Evolutionary conservation across 2,888 invertebrate genomes (phyloP).

Genomic region (Andrena haemorrhoa): DNA sequence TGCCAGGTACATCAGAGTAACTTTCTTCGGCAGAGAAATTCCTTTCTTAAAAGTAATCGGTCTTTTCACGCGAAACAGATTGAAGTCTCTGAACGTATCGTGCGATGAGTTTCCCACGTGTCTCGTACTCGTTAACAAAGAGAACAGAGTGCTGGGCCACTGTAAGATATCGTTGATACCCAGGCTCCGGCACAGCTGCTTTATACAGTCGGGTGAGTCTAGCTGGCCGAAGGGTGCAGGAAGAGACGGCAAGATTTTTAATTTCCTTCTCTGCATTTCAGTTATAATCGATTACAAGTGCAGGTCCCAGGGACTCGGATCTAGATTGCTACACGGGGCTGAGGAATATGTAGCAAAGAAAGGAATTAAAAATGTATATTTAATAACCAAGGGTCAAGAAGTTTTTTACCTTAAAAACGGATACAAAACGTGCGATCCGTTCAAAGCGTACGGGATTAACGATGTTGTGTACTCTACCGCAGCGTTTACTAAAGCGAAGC

Average conservation of each 20-base stretch:
- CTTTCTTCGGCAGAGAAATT: conserved; percentile 3
- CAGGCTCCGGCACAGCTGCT: conserved; percentile 89
- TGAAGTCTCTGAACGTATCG: conserved; percentile 91
- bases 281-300: conserved; percentile 91
- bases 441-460: conserved; percentile 87
- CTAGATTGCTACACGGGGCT: conserved; percentile 90
- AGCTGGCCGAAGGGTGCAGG: neutral
- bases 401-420: conserved; percentile 91
- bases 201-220: conserved; percentile 89
- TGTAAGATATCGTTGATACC: conserved; percentile 92
- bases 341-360: conserved; percentile 90
- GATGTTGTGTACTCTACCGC: conserved; percentile 68
- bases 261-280: conserved; percentile 65
- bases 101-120: conserved; percentile 91
- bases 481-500: conserved; percentile 50
- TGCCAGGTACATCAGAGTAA: conserved; percentile 86
- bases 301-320: conserved; percentile 92
- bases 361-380: conserved; percentile 88
- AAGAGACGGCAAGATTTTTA: neutral
- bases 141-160: conserved; percentile 89
- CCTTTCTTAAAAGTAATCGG: neutral
- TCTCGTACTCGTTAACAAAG: conserved; percentile 88
- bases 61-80: conserved; percentile 78
- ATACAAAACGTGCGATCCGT: conserved; percentile 89
- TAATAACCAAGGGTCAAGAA: conserved; percentile 91